Base-by-base conservation (phyloP, 2,113 vertebrate genomes). In the Neogale vison region DNA sequence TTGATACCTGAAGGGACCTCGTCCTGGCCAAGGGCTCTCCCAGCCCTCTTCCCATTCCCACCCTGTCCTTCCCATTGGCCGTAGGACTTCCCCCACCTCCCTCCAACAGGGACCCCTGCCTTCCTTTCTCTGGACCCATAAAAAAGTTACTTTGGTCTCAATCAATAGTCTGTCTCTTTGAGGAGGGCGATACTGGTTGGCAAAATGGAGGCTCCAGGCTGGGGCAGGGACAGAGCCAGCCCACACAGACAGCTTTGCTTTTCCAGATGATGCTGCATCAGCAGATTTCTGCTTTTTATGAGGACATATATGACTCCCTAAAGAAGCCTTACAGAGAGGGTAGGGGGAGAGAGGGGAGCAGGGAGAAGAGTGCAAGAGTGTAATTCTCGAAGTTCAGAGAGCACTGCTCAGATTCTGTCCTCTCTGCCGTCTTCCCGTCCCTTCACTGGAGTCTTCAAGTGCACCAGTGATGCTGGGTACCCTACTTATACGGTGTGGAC, bases 141-240 rank as follows among this genome's bases (percentile, higher is more conserved):
- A 97, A 98, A 97, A 98, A 93, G 95, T 88, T 95, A 98, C 95
- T 97, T 94, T 97, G 92, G 86, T 69, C 12, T 90, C 92, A 95
- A 97, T 97, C 97, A 92, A 96, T 96, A 97, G 80, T 72, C 77
- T 14, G 8, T 74, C 71, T 91, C 88, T 92, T 94, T 91, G 96
- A 81, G 47, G 47, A 89, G 84, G 85, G 77, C 69, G 91, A 50
- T 83, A 82, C 31, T 74, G 72, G 77, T 81, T 77, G 88, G 88
- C 61, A 77, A 90, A 55, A 34, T 4, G 87, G 74, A 96, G 90
- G 71, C 93, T 81, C 39, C 15, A 39, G 88, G 47, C 89, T 82
- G 81, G 57, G 74, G 67, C 2, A 0, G 14, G 92, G 81, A 95
- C 42, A 86, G 85, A 85, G 63, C 7, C 52, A 13, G 63, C 31